Evolutionary conservation across 2,113 vertebrate species (phyloP).

Genomic region (Elephas maximus): DNA sequence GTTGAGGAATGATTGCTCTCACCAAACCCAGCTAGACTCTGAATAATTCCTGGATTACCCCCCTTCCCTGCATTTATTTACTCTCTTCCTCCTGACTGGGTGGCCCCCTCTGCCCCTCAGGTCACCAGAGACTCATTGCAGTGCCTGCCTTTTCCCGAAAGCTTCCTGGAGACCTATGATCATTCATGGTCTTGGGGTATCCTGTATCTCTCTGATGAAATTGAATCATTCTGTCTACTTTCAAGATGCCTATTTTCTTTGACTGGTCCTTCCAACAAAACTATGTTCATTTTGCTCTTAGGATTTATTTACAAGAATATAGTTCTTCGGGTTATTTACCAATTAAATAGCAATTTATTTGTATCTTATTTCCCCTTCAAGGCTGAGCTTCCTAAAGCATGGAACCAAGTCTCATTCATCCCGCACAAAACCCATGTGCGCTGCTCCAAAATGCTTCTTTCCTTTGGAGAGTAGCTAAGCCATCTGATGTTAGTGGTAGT

Average conservation of each 20-base stretch:
- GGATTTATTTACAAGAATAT: conserved; percentile 83
- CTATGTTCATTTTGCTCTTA: conserved; percentile 79
- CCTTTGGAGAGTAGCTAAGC: neutral
- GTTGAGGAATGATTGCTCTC: neutral
- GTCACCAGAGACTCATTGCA: neutral
- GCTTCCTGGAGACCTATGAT: neutral
- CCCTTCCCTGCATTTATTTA: neutral
- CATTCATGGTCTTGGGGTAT: neutral
- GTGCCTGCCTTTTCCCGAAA: neutral
- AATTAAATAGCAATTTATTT: conserved; percentile 67
- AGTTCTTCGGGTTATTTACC: conserved; percentile 82
- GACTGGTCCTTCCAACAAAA: conserved; percentile 77
- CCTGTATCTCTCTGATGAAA: conserved; percentile 33
- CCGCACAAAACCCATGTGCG: neutral
- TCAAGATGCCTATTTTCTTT: conserved; percentile 78
- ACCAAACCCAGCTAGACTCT: neutral
- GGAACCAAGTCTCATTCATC: conserved; percentile 18
- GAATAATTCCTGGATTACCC: neutral
- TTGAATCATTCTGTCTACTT: neutral
- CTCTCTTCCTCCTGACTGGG: neutral
- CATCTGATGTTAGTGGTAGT: neutral
- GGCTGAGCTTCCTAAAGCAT: neutral
- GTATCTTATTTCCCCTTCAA: conserved; percentile 4
- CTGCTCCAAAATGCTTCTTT: neutral
- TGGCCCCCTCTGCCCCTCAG: neutral